Evolutionary conservation across 2,113 vertebrate genomes (phyloP).

Genomic region (Sorex araneus): DNA sequence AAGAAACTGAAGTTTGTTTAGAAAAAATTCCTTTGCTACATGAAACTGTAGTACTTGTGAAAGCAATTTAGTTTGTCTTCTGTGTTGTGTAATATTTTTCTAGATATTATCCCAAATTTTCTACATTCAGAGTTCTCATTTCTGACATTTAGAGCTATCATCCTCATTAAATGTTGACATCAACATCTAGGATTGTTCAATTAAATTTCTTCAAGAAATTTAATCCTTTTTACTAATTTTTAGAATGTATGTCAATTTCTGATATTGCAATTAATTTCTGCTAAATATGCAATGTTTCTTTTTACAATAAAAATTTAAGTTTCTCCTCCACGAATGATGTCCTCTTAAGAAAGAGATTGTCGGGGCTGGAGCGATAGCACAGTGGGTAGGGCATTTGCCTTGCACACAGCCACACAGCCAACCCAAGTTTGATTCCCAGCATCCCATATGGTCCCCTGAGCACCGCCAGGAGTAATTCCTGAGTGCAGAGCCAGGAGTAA

Average conservation of each 20-base stretch:
- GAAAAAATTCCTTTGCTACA: constrained; percentile 90
- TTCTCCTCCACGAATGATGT: constrained; percentile 52
- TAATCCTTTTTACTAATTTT: constrained; percentile 67
- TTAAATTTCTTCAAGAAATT: too few relatives aligned
- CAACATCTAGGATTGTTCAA: too few relatives aligned
- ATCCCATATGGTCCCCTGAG: too few relatives aligned
- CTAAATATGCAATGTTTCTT: constrained; percentile 78
- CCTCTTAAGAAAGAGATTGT: too few relatives aligned
- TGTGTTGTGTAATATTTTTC: constrained; percentile 89
- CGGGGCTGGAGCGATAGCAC: too few relatives aligned
- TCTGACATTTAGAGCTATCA: too few relatives aligned
- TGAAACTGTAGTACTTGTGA: constrained; percentile 88
- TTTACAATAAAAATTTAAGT: constrained; percentile 48
- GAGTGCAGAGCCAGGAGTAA: too few relatives aligned
- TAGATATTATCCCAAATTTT: constrained; percentile 94
- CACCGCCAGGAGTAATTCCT: too few relatives aligned
- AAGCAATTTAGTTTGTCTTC: constrained; percentile 87
- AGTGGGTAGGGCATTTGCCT: too few relatives aligned
- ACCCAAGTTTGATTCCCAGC: too few relatives aligned
- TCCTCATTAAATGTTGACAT: too few relatives aligned
- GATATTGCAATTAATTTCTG: constrained; percentile 57
- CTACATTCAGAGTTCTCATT: constrained; percentile 75
- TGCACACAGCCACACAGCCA: too few relatives aligned
- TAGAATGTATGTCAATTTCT: constrained; percentile 76
- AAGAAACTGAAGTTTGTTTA: constrained; percentile 95